phyloP scores from a whole-genome alignment of 2,797 vertebrate genomes.

The Etheostoma nigrum region DNA sequence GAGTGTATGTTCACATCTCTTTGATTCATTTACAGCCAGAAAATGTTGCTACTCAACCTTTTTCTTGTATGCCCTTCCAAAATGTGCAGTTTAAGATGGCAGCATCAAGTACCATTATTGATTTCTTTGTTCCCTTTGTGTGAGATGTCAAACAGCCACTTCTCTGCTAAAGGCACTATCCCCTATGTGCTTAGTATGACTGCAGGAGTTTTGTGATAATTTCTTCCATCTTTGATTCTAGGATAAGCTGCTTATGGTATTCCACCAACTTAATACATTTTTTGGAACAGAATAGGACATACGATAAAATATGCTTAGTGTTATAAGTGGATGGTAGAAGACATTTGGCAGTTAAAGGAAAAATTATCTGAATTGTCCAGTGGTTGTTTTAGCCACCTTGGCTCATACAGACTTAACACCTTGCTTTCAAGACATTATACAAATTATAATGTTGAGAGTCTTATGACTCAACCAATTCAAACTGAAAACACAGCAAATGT shows the following conservation, averaged over 20 bases:
- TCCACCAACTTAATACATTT: neutral
- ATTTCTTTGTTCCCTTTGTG: constrained; percentile 55
- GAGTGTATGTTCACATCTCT: constrained; percentile 88
- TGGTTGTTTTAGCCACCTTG: neutral
- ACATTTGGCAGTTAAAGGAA: constrained; percentile 9
- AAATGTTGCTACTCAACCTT: constrained; percentile 1
- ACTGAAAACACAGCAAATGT: neutral
- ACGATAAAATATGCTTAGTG: neutral
- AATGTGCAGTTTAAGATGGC: constrained; percentile 27
- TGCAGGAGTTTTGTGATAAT: neutral
- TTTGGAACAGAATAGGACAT: constrained; percentile 5
- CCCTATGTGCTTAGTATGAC: constrained; percentile 15
- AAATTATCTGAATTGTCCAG: neutral
- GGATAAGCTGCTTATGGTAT: neutral
- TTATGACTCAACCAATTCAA: neutral
- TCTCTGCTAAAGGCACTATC: constrained; percentile 33
- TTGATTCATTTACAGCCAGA: neutral
- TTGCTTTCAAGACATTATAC: neutral
- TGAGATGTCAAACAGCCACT: constrained; percentile 49
- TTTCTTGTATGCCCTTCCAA: neutral
- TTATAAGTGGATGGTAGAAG: neutral
- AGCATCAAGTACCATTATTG: constrained; percentile 42
- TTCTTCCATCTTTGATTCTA: neutral
- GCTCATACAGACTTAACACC: neutral
- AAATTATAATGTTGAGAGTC: neutral